These are phyloP conservation scores for Thunnus thynnus DNA, from an alignment of 2,113 vertebrate species.

Conservation along the genomic window DNA sequence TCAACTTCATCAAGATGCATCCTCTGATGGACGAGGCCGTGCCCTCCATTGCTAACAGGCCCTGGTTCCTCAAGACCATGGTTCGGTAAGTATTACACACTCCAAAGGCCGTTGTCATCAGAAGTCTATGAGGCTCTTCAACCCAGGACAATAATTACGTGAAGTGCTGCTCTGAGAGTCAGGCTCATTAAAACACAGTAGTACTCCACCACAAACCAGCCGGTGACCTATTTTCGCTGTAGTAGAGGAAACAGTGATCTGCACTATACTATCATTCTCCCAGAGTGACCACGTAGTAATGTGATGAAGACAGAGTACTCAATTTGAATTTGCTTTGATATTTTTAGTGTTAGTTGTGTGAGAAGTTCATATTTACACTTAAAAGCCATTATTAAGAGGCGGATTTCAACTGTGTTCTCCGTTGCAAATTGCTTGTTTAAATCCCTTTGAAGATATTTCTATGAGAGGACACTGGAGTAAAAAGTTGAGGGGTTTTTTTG, in stretches of 20 bases:
- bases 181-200: slow-evolving; percentile 69
- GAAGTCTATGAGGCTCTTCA: slow-evolving; percentile 51
- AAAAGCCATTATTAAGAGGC: slow-evolving; percentile 3
- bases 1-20: slow-evolving; percentile 99
- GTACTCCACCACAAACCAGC: slow-evolving; percentile 55
- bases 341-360: neutral
- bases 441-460: slow-evolving; percentile 40
- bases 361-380: slow-evolving; percentile 12
- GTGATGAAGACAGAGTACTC: slow-evolving; percentile 22
- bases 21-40: slow-evolving; percentile 98
- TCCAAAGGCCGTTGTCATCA: slow-evolving; percentile 27
- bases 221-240: slow-evolving; percentile 65
- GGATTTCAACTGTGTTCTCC: slow-evolving; percentile 30
- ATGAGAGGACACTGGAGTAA: slow-evolving; percentile 28
- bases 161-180: slow-evolving; percentile 67
- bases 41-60: slow-evolving; percentile 93
- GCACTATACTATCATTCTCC: slow-evolving; percentile 27
- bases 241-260: slow-evolving; percentile 47
- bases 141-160: slow-evolving; percentile 60
- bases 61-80: slow-evolving; percentile 99
- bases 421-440: slow-evolving; percentile 33
- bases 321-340: slow-evolving; percentile 1
- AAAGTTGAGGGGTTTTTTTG: slow-evolving; percentile 19
- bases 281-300: slow-evolving; percentile 8
- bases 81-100: slow-evolving; percentile 89